Conservation (phyloP, 2,797 vertebrate genomes). For the Sciurus carolinensis region DNA sequence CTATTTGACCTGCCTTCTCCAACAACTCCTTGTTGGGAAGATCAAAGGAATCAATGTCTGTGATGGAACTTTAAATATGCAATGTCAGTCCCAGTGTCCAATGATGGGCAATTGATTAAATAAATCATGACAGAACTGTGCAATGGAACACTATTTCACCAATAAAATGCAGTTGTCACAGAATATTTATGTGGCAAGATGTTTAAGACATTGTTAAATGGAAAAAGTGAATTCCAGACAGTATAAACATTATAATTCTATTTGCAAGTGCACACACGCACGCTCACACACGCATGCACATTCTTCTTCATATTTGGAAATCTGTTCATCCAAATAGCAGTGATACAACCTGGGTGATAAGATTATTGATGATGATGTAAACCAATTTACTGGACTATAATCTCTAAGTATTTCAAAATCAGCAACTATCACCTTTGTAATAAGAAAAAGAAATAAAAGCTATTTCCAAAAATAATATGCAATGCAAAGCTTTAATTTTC, state of each 20-base stretch:
- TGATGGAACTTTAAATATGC: conserved; percentile 44
- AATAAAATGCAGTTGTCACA: conserved; percentile 20
- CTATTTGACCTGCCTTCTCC: conserved; percentile 23
- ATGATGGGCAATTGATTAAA: background rate
- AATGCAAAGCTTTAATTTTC: conserved; percentile 7
- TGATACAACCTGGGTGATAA: background rate
- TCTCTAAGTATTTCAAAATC: conserved; percentile 51
- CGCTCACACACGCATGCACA: background rate
- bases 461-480: background rate
- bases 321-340: conserved; percentile 34
- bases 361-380: conserved; percentile 41
- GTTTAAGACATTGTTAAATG: conserved; percentile 51
- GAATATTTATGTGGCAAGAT: conserved; percentile 59
- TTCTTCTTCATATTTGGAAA: conserved; percentile 31
- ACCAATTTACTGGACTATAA: conserved; percentile 37
- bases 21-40: background rate
- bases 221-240: conserved; percentile 40
- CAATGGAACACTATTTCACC: background rate
- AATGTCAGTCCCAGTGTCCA: conserved; percentile 18
- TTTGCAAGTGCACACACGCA: background rate
- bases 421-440: conserved; percentile 40
- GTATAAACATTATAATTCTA: conserved; percentile 11
- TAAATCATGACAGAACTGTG: background rate
- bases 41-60: background rate
- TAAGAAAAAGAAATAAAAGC: conserved; percentile 52